These are phyloP conservation scores for Drosophila rellima DNA, from an alignment of 2,888 invertebrate genomes.

Conservation along the genomic window DNA sequence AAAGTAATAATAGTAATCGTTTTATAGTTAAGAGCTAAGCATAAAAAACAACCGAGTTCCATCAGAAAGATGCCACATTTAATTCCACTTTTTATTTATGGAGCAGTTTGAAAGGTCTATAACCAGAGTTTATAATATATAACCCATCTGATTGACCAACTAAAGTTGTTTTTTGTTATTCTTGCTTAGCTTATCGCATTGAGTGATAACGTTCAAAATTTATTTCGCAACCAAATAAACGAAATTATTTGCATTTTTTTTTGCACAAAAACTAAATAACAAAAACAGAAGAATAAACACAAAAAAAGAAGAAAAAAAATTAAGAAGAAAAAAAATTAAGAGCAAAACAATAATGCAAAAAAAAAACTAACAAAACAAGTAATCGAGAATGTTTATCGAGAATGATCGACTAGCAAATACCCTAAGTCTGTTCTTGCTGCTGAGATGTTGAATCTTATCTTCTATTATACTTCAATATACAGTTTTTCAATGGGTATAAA, in stretches of 20 bases:
- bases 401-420: constrained; percentile 2
- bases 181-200: constrained; percentile 41
- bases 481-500: background rate
- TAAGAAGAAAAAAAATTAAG: constrained; percentile 5
- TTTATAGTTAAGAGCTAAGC: background rate
- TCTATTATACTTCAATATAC: background rate
- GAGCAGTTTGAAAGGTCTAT: background rate
- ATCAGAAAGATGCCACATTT: background rate
- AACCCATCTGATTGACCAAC: background rate
- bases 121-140: background rate
- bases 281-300: constrained; percentile 29
- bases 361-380: constrained; percentile 11
- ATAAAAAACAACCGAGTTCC: background rate
- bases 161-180: constrained; percentile 11
- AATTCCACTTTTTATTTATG: background rate
- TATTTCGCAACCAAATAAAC: constrained; percentile 17
- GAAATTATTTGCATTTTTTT: constrained; percentile 47
- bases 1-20: background rate
- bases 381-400: background rate
- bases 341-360: constrained; percentile 28
- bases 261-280: constrained; percentile 43
- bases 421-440: background rate
- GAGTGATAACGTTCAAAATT: constrained; percentile 20
- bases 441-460: background rate
- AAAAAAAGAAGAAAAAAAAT: background rate